Percentiles rank a stretch among this genome's conserved stretches.
phyloP scores from a whole-genome alignment of 2,113 vertebrate species.

The Prietella phreatophila region DNA sequence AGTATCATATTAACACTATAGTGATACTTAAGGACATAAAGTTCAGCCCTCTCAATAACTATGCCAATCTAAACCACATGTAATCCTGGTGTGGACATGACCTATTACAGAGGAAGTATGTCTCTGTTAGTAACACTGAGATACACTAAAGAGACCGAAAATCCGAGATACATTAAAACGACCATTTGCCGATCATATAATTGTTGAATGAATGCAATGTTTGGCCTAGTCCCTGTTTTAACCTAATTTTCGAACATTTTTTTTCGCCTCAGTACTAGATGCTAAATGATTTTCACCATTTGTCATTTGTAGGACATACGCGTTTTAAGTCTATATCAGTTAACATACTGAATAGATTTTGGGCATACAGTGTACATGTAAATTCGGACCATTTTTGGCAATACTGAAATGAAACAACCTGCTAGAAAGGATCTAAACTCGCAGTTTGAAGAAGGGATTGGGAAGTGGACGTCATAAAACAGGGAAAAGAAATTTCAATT shows the following conservation, averaged over 20 bases:
- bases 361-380: not conserved
- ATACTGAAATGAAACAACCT: constrained; percentile 72
- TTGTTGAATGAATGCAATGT: not conserved
- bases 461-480: constrained; percentile 83
- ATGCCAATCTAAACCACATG: not conserved
- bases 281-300: not conserved
- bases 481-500: constrained; percentile 79
- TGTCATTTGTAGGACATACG: not conserved
- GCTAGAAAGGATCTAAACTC: constrained; percentile 68
- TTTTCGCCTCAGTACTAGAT: not conserved
- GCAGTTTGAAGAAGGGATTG: constrained; percentile 62
- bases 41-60: not conserved
- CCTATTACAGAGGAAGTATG: not conserved
- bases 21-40: constrained; percentile 19
- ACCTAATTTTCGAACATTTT: constrained; percentile 48
- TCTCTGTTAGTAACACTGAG: not conserved
- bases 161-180: not conserved
- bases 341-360: not conserved
- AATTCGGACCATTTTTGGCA: constrained; percentile 49
- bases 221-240: not conserved
- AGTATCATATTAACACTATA: constrained; percentile 53
- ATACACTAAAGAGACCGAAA: not conserved
- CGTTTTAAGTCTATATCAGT: not conserved
- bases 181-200: not conserved
- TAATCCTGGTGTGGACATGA: not conserved